Percentiles rank a stretch among this genome's conserved stretches.
Evolutionary conservation across 2,888 invertebrate genomes (phyloP).

Genomic region (Thymelicus lineola): DNA sequence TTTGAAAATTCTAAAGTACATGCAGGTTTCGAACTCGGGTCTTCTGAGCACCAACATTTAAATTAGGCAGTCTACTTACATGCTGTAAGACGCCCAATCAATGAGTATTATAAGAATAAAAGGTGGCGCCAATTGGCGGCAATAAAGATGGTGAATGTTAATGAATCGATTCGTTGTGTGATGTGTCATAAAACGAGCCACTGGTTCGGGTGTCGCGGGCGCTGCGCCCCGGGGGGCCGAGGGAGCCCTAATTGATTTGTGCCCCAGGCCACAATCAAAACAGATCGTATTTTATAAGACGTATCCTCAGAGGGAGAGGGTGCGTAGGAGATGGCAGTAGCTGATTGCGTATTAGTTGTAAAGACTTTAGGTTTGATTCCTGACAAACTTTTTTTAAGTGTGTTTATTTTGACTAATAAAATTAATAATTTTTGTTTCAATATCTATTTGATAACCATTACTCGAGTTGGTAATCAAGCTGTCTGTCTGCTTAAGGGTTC

Average conservation of each 20-base stretch:
- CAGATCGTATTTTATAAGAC: constrained; percentile 86
- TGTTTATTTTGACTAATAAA: neutral
- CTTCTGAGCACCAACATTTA: no score
- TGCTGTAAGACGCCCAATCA: constrained; percentile 56
- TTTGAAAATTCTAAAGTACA: no score
- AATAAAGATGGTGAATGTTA: constrained; percentile 83
- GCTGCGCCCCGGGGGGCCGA: constrained; percentile 67
- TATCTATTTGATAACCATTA: no score
- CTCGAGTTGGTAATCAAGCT: no score
- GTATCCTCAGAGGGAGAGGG: constrained; percentile 66
- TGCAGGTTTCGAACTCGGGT: no score
- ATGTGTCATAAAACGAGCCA: constrained; percentile 85
- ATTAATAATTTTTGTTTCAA: neutral
- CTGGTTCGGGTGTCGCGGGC: constrained; percentile 79
- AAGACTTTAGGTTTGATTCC: constrained; percentile 59
- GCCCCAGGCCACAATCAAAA: constrained; percentile 86
- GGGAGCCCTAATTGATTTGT: constrained; percentile 84
- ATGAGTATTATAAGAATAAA: constrained; percentile 44
- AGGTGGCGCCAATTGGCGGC: constrained; percentile 68
- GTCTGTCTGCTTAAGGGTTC: no score
- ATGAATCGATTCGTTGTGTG: constrained; percentile 80
- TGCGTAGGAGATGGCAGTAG: constrained; percentile 42
- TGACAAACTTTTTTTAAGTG: constrained; percentile 19
- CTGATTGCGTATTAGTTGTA: constrained; percentile 38
- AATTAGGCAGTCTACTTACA: neutral